Evolutionary conservation across 1,140 invertebrate genomes (phyloP), one percentile per base, ranked within the genome.

Genomic region (Nylanderia fulva): DNA sequence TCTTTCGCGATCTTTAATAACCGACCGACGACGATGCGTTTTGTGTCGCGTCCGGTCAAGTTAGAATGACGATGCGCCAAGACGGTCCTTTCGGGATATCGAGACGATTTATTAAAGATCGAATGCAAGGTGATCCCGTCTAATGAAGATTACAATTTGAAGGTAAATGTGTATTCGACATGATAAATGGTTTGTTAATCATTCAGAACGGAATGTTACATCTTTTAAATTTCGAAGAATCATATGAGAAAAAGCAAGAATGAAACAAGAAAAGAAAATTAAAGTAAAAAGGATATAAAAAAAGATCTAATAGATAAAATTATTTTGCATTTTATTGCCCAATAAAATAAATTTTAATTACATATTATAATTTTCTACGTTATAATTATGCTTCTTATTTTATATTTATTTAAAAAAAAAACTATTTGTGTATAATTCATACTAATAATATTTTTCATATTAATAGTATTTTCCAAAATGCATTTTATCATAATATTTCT

Each of bases 1-100:
- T 84, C 56, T 54, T 68, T 69, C 61, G n/a, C 39, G 58, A 77
- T 77, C 42, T 79, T 69, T 85, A 76, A 71, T 82, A 82, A 36
- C 36, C 64, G 63, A 77, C 48, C 75, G 76, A 39, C 75, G 76
- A 39, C 45, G 76, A 69, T 72, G 66, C 36, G 24, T 79, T n/a
- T 79, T 52, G n/a, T 33, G 77, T 58, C 48, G 64, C 48, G 18
- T 15, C 18, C 52, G 52, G 21, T 24, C 52, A 36, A 60, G 33
- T 54, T 54, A 29, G 18, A 24, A 54, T 5, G 61, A 79, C 29
- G 36, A 39, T 9, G 45, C 45, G 33, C 9, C 52, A 33, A 29
- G 24, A 29, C 13, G 42, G 6, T 68, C 39, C 33, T 58, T 71
- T 52, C 11, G 9, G 8, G 18, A 60, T 71, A 58, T 21, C 24